Conservation (phyloP, 1,140 invertebrate species). For the Plodia interpunctella region DNA sequence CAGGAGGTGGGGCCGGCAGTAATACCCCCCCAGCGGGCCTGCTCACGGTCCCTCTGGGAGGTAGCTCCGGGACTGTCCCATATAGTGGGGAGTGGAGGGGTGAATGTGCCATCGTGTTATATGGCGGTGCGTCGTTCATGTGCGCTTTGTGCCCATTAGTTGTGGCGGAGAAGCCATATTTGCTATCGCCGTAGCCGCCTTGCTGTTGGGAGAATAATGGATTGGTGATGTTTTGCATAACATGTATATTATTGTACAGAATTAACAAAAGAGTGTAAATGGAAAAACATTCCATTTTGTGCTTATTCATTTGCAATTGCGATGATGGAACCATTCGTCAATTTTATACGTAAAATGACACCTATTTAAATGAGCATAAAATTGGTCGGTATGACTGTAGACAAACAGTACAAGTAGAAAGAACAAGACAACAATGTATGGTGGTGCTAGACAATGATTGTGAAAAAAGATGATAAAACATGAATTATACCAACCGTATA, state of each 20-base stretch:
- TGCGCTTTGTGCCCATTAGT: constrained; percentile 34
- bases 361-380: too few species aligned
- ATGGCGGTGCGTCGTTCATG: constrained; percentile 49
- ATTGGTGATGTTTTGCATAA: neutral
- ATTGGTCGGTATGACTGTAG: too few species aligned
- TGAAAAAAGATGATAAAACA: constrained; percentile 14
- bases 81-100: constrained; percentile 77
- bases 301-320: too few species aligned
- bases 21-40: constrained; percentile 65
- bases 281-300: too few species aligned
- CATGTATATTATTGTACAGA: neutral
- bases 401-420: neutral
- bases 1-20: constrained; percentile 64
- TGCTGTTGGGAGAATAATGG: constrained; percentile 34
- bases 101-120: constrained; percentile 60
- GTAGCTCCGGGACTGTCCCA: constrained; percentile 85
- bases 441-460: neutral
- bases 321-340: too few species aligned
- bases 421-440: neutral
- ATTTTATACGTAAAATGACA: too few species aligned
- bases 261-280: neutral
- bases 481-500: constrained; percentile 82
- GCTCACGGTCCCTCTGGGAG: constrained; percentile 79
- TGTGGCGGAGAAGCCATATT: constrained; percentile 79
- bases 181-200: constrained; percentile 77